These are phyloP conservation scores for Ashinkailepas kermadecensis DNA, from an alignment of 2,888 invertebrate genomes.

Conservation along the genomic window DNA sequence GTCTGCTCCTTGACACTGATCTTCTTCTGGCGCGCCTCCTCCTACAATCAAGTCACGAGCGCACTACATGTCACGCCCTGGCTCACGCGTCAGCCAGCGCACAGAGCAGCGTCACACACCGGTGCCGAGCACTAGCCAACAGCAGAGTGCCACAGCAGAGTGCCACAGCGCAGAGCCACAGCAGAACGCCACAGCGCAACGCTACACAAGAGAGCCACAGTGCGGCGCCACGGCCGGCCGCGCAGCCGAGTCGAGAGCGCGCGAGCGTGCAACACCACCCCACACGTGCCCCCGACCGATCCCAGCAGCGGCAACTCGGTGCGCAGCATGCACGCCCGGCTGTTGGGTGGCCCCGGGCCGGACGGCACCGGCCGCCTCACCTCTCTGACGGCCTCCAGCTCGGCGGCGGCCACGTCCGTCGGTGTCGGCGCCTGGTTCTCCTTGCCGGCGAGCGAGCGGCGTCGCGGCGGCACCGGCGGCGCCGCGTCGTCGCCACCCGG, in stretches of 20 bases:
- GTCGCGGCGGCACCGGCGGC: conserved; percentile 51
- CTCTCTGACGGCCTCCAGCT: conserved; percentile 9
- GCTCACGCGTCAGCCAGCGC: too few species aligned
- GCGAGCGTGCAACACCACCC: background rate
- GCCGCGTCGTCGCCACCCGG: conserved; percentile 39
- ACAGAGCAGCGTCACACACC: too few species aligned
- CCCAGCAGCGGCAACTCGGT: conserved; percentile 15
- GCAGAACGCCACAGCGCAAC: too few species aligned
- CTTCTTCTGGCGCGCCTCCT: conserved; percentile 44
- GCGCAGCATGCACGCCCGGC: background rate
- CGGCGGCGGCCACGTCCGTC: conserved; percentile 25
- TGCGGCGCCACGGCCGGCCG: conserved; percentile 15
- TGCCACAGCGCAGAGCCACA: too few species aligned
- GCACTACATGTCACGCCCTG: too few species aligned
- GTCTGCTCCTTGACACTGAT: conserved; percentile 87
- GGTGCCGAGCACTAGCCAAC: too few species aligned
- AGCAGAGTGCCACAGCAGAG: too few species aligned
- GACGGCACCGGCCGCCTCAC: background rate
- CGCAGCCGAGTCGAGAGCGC: conserved; percentile 17
- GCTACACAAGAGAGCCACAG: background rate
- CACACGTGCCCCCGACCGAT: conserved; percentile 8
- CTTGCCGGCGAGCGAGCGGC: conserved; percentile 46
- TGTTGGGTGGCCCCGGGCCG: background rate
- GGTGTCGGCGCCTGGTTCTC: conserved; percentile 39
- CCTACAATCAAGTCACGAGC: conserved; percentile 20